phyloP scores from a whole-genome alignment of 2,113 vertebrate genomes.

The Manacus vitellinus region DNA sequence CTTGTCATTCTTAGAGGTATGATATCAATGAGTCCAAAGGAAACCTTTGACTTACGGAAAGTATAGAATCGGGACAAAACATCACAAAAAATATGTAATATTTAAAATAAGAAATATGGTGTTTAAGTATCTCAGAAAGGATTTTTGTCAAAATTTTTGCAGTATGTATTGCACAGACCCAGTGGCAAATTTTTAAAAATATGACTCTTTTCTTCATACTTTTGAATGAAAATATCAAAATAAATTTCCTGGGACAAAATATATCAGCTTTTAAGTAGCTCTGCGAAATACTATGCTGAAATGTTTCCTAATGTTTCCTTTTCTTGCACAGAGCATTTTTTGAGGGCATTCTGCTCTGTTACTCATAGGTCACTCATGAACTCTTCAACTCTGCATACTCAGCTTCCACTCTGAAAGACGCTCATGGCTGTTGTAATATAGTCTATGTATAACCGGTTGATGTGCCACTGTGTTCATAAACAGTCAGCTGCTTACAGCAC shows the following conservation, averaged over 20 bases:
- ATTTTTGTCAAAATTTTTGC: background rate
- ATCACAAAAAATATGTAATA: background rate
- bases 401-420: background rate
- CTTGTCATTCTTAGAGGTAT: background rate
- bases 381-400: background rate
- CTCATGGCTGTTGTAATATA: background rate
- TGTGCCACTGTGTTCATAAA: background rate
- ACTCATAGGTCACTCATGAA: background rate
- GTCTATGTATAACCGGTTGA: background rate
- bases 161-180: background rate
- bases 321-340: background rate
- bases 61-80: background rate
- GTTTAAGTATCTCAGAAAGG: background rate
- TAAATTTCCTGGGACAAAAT: background rate
- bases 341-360: background rate
- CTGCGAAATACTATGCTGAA: background rate
- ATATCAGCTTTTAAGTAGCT: background rate
- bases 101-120: background rate
- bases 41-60: background rate
- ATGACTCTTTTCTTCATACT: background rate
- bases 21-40: background rate
- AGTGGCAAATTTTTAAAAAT: background rate
- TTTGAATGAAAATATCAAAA: background rate
- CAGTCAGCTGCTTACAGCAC: background rate
- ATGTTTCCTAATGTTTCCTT: background rate